Evolutionary conservation across 2,797 vertebrate species (phyloP).

Genomic region (Okamejei kenojei): DNA sequence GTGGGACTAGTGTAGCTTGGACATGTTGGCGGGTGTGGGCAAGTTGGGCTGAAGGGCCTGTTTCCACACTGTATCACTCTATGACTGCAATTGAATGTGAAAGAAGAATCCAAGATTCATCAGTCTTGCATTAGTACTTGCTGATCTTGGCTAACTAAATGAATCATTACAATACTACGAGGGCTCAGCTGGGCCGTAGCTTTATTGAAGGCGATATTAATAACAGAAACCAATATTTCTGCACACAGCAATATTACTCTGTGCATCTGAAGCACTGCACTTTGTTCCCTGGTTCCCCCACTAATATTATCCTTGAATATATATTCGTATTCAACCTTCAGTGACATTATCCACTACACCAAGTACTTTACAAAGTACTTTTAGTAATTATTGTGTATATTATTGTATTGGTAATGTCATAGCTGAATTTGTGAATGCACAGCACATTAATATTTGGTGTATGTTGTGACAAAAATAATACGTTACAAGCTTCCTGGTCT

Average conservation of each 20-base stretch:
- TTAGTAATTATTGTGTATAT: neutral
- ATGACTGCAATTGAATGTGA: neutral
- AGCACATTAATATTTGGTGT: neutral
- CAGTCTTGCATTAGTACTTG: neutral
- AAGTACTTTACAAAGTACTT: neutral
- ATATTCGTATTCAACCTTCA: neutral
- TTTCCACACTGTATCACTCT: no score
- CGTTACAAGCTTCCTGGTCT: neutral
- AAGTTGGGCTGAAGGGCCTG: no score
- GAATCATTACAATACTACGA: neutral
- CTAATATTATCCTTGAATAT: neutral
- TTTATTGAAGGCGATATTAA: constrained; percentile 11
- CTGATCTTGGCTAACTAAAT: neutral
- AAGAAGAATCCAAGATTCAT: constrained; percentile 6
- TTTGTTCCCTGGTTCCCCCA: neutral
- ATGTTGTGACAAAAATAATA: neutral
- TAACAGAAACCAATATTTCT: constrained; percentile 14
- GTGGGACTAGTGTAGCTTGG: no score
- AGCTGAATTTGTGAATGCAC: neutral
- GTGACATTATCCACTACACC: neutral
- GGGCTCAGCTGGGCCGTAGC: neutral
- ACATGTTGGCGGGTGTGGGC: no score
- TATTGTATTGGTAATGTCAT: neutral
- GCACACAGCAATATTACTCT: neutral
- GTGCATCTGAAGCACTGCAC: neutral